Base-by-base conservation (phyloP, 2,113 vertebrate species). In the Peromyscus californicus region DNA sequence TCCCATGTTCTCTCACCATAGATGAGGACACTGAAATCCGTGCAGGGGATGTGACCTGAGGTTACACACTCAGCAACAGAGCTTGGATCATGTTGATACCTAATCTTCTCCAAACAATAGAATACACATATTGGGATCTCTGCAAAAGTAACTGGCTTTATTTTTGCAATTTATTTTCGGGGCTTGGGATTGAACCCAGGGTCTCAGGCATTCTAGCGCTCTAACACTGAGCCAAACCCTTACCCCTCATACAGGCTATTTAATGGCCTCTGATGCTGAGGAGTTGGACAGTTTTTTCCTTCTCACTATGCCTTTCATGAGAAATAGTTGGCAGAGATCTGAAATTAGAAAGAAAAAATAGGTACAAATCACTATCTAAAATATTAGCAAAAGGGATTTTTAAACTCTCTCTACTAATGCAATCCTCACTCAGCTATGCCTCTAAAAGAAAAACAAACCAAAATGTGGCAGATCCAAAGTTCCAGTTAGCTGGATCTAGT, bases 381-480 rank as follows among this genome's bases (percentile, higher is more conserved):
- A 54, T 92, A 87, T 79, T 39, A 85, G 91, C 88, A 36, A 24
- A 72, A 70, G 24, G 36, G 3, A 48, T 89, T 75, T 65, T 86
- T 96, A 92, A 95, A 36, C n/a, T 69, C n/a, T 7, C 0, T 54
- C 78, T 48, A 16, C 72, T 94, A 51, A 48, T 59, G 92, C 93
- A 59, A 69, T n/a, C 11, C 15, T 85, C n/a, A 48, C 54, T 85
- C 85, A 80, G 6, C 45, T 92, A 57, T 70, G 82, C 48, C 91
- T 92, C 72, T 84, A 51, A 97, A 70, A 88, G 39, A 78, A 92
- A 93, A 95, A 54, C 48, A 61, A 33, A 54, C 48, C 29, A 57
- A 95, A 92, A 88, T 83, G 69, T 54, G 33, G 31, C 74, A 93
- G 93, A 97, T 22, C 67, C 39, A 82, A 96, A 84, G 24, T 92